These are phyloP conservation scores for Rynchops niger DNA, from an alignment of 2,113 vertebrate species.

Conservation along the genomic window DNA sequence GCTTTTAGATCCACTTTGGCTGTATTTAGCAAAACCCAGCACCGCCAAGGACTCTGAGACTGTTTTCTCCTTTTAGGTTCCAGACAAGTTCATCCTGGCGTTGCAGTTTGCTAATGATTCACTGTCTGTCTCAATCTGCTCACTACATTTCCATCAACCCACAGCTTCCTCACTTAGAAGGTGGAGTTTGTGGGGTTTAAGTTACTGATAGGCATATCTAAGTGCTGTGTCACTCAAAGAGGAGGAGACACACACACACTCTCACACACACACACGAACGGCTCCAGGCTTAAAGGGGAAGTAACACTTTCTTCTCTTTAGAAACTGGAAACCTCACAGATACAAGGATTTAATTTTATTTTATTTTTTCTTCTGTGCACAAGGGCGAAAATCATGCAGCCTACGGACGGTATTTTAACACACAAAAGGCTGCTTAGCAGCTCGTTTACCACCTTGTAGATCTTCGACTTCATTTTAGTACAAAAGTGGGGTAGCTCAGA, in stretches of 20 bases:
- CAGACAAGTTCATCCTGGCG: slow-evolving; percentile 84
- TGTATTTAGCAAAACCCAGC: slow-evolving; percentile 64
- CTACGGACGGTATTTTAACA: not conserved
- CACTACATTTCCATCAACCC: slow-evolving; percentile 81
- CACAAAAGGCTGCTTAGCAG: not conserved
- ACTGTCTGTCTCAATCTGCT: slow-evolving; percentile 80
- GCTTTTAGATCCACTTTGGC: slow-evolving; percentile 81
- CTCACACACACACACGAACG: slow-evolving; percentile 9
- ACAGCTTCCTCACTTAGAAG: slow-evolving; percentile 85
- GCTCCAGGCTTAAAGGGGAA: slow-evolving; percentile 83
- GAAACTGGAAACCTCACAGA: not conserved
- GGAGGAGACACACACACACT: slow-evolving; percentile 79
- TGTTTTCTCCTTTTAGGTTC: slow-evolving; percentile 75
- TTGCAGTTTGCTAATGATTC: slow-evolving; percentile 80
- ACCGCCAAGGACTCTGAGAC: slow-evolving; percentile 46
- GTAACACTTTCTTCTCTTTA: slow-evolving; percentile 37
- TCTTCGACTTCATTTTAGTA: not conserved
- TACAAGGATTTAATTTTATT: not conserved
- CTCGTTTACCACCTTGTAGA: not conserved
- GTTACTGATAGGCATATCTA: slow-evolving; percentile 86
- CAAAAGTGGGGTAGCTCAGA: not conserved
- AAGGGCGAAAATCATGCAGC: not conserved
- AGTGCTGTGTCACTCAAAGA: slow-evolving; percentile 81
- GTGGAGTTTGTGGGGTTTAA: slow-evolving; percentile 84
- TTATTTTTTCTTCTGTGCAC: not conserved